phyloP scores from a whole-genome alignment of 1,140 invertebrate species.

The Sycobia sp. region DNA sequence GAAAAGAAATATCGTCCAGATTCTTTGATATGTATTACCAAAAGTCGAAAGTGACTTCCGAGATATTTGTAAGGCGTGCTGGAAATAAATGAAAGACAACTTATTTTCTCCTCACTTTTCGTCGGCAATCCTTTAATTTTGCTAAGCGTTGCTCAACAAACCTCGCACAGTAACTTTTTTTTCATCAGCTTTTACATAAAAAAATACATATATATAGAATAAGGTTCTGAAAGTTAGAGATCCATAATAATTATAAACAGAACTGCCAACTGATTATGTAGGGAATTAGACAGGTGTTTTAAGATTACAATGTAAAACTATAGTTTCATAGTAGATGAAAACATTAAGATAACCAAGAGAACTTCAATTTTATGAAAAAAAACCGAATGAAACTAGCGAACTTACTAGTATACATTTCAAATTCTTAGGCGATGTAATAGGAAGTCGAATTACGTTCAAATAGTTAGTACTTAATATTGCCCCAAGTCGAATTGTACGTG shows the following conservation, averaged over 20 bases:
- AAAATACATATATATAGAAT: background rate
- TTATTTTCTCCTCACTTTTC: conserved; percentile 4
- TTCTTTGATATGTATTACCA: background rate
- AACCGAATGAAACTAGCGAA: no score
- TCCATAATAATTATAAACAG: conserved; percentile 2
- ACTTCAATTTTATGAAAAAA: no score
- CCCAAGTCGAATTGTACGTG: conserved; percentile 13
- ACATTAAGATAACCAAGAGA: conserved; percentile 2
- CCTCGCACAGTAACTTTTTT: conserved; percentile 18
- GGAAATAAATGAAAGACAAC: no score
- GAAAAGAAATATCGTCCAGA: conserved; percentile 22
- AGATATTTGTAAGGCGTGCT: no score
- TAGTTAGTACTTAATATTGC: conserved; percentile 30
- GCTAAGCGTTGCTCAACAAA: conserved; percentile 9
- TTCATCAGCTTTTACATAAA: background rate
- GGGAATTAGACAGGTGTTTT: conserved; percentile 62
- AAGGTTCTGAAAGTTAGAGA: background rate
- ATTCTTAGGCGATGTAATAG: no score
- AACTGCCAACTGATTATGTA: conserved; percentile 25
- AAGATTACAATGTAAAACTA: conserved; percentile 67
- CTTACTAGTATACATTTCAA: no score
- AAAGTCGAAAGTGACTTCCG: conserved; percentile 6
- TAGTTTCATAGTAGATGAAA: background rate
- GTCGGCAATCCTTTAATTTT: conserved; percentile 5
- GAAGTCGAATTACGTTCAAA: no score